A percentile compares a stretch with the other conserved stretches of the same genome.
phyloP scores from a whole-genome alignment of 2,113 vertebrate genomes.

The Anhinga anhinga region DNA sequence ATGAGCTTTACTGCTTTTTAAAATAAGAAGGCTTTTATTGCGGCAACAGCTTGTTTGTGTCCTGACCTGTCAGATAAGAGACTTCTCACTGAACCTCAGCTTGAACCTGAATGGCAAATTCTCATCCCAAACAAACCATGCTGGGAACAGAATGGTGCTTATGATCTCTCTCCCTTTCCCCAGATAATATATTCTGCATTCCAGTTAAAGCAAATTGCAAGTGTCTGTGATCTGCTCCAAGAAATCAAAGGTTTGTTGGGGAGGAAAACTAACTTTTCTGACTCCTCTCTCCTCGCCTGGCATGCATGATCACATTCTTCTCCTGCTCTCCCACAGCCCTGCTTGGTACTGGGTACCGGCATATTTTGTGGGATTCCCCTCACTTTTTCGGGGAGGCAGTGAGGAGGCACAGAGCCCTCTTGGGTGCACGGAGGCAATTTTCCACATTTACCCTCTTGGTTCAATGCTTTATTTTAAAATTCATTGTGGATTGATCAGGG shows the following conservation, averaged over 20 bases:
- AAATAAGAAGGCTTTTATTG: background rate
- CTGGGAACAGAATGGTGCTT: background rate
- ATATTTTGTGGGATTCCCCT: background rate
- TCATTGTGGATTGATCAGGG: background rate
- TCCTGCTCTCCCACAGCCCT: background rate
- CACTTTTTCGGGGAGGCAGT: background rate
- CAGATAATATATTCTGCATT: background rate
- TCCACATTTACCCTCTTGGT: background rate
- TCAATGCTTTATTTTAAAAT: background rate
- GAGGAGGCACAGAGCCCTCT: background rate
- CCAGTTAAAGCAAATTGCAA: background rate
- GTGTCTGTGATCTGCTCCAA: background rate
- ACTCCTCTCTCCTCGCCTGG: background rate
- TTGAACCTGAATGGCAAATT: background rate
- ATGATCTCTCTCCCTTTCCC: background rate
- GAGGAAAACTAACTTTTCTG: background rate
- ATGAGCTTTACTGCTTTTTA: background rate
- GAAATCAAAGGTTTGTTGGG: background rate
- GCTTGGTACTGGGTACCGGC: background rate
- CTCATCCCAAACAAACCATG: background rate
- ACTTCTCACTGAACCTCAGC: background rate
- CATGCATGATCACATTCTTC: rapidly evolving
- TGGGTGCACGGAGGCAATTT: background rate
- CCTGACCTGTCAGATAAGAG: background rate
- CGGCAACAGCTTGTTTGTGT: background rate